phyloP scores from a whole-genome alignment of 2,797 vertebrate genomes.

The Falco novaeseelandiae region DNA sequence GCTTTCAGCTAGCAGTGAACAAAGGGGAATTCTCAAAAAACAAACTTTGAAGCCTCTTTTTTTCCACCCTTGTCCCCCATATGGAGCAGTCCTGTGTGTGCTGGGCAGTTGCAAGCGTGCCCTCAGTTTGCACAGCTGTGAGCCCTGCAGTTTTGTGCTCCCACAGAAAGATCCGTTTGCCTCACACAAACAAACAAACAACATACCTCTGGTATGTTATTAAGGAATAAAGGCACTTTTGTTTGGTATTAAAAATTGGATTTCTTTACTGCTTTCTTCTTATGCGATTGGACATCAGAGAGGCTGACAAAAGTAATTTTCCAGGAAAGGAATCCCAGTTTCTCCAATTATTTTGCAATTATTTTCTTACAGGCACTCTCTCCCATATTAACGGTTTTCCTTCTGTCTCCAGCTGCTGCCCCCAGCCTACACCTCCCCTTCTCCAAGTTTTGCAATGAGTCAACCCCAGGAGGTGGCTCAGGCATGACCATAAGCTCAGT shows the following conservation, averaged over 20 bases:
- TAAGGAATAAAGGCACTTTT: not conserved
- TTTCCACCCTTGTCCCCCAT: not conserved
- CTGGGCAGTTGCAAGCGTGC: not conserved
- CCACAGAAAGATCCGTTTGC: not conserved
- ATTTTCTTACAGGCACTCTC: not conserved
- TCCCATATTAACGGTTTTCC: not conserved
- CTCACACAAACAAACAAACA: conserved; percentile 15
- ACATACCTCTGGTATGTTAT: not conserved
- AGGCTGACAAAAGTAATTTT: not conserved
- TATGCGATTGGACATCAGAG: not conserved
- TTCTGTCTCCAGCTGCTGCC: not conserved
- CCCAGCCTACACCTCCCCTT: not conserved
- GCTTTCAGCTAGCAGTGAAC: not conserved
- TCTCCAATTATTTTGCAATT: not conserved
- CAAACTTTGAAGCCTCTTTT: not conserved
- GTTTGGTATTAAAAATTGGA: not conserved
- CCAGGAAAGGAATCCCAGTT: not conserved
- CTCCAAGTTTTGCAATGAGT: not conserved
- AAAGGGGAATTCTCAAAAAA: not conserved
- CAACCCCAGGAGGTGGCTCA: not conserved
- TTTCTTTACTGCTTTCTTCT: not conserved
- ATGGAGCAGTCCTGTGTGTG: not conserved
- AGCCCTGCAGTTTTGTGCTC: not conserved
- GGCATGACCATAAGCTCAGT: not conserved
- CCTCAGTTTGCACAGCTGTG: conserved; percentile 25